These are phyloP conservation scores for Vandiemenella viatica DNA, from an alignment of 2,888 invertebrate genomes.

Conservation along the genomic window DNA sequence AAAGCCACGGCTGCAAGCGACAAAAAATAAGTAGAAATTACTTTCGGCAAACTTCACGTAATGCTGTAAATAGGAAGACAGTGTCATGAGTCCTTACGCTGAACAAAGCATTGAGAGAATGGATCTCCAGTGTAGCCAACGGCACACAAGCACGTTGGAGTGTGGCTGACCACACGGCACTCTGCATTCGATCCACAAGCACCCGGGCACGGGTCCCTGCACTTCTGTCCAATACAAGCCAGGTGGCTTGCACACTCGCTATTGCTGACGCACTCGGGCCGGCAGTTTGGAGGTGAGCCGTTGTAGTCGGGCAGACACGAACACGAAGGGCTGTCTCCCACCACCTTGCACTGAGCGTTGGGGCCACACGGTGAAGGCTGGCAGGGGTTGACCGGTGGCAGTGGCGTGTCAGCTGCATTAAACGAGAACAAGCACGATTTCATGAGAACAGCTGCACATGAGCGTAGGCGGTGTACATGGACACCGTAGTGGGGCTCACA, in stretches of 20 bases:
- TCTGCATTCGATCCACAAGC: slow-evolving; percentile 56
- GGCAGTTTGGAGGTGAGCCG: slow-evolving; percentile 58
- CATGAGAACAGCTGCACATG: background rate
- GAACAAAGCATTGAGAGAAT: slow-evolving; percentile 32
- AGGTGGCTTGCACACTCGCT: slow-evolving; percentile 55
- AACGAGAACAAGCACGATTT: no score
- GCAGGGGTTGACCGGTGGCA: slow-evolving; percentile 42
- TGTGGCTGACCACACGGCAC: slow-evolving; percentile 60
- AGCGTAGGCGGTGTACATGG: background rate
- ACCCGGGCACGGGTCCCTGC: slow-evolving; percentile 56
- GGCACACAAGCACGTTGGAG: slow-evolving; percentile 61
- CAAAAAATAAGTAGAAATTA: no score
- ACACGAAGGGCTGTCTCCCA: slow-evolving; percentile 54
- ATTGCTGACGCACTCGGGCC: slow-evolving; percentile 62
- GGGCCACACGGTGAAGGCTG: slow-evolving; percentile 62
- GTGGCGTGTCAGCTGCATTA: slow-evolving; percentile 3
- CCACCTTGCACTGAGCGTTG: slow-evolving; percentile 56
- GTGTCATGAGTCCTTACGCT: no score
- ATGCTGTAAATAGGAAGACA: no score
- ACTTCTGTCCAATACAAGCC: slow-evolving; percentile 61
- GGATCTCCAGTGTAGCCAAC: slow-evolving; percentile 58
- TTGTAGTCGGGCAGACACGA: slow-evolving; percentile 52
- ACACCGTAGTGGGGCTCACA: no score
- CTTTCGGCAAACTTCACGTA: no score
- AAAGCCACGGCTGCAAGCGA: slow-evolving; percentile 15